These are phyloP conservation scores for Bucco capensis DNA, from an alignment of 2,113 vertebrate genomes.

Conservation along the genomic window DNA sequence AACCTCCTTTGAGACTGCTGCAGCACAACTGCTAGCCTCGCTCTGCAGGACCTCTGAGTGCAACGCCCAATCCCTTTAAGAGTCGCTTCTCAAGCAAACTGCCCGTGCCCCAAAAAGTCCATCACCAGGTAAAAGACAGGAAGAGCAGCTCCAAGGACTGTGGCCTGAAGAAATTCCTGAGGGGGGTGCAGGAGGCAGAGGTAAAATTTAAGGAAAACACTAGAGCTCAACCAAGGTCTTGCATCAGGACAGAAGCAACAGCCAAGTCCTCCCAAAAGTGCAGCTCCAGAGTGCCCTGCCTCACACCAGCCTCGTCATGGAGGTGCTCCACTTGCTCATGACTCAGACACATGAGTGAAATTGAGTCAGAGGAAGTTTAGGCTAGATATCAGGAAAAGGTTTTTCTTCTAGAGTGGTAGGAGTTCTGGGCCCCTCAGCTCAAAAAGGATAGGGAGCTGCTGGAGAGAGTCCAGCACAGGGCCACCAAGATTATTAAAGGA, in stretches of 20 bases:
- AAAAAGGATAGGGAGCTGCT: no score
- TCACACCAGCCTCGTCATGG: rapidly evolving
- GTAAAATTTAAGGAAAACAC: neutral
- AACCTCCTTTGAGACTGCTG: neutral
- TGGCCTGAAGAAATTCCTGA: neutral
- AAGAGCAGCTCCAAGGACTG: neutral
- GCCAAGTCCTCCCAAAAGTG: rapidly evolving
- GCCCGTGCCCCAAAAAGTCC: neutral
- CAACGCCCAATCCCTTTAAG: neutral
- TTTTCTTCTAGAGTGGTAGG: no score
- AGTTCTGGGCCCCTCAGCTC: no score
- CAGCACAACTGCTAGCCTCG: neutral
- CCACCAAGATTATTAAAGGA: no score
- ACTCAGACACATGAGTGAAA: neutral
- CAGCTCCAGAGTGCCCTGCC: neutral
- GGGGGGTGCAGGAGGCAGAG: neutral
- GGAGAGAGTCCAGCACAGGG: no score
- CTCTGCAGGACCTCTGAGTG: rapidly evolving
- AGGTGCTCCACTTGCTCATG: neutral
- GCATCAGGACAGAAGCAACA: neutral
- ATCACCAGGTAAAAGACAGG: neutral
- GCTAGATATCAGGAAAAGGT: no score
- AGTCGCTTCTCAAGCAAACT: neutral
- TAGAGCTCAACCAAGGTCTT: neutral
- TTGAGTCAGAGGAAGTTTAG: no score